phyloP scores from a whole-genome alignment of 1,140 invertebrate species.

The Elysia chlorotica region DNA sequence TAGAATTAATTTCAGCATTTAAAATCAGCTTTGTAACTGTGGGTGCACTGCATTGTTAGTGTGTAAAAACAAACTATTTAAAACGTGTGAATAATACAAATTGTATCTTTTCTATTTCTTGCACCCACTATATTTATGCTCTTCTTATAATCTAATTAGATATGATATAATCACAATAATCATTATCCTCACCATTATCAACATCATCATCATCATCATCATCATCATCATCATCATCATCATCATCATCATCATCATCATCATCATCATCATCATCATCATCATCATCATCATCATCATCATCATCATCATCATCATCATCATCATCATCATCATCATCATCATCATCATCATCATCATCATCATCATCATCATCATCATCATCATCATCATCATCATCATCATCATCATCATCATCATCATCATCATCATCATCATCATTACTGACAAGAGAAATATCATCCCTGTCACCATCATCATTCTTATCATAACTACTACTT shows the following conservation, averaged over 20 bases:
- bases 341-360: background rate
- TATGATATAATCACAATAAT: background rate
- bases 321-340: conserved; percentile 6
- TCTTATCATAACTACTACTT: background rate
- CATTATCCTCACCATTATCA: conserved; percentile 15
- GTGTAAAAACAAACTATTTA: too few relatives aligned
- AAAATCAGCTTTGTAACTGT: background rate
- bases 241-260: conserved; percentile 7
- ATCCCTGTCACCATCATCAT: background rate
- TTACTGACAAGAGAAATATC: background rate
- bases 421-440: conserved; percentile 25
- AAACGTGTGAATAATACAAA: background rate
- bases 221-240: background rate
- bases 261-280: conserved; percentile 15
- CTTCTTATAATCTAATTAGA: background rate
- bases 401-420: conserved; percentile 26
- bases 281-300: conserved; percentile 11
- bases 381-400: conserved; percentile 27
- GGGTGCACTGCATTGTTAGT: background rate
- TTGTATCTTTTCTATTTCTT: background rate
- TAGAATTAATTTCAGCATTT: background rate
- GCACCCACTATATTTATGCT: background rate
- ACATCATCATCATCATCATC: conserved; percentile 7
- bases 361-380: conserved; percentile 18
- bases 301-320: conserved; percentile 13